Evolutionary conservation across 2,797 vertebrate genomes (phyloP).

Genomic region (Lerista edwardsae): DNA sequence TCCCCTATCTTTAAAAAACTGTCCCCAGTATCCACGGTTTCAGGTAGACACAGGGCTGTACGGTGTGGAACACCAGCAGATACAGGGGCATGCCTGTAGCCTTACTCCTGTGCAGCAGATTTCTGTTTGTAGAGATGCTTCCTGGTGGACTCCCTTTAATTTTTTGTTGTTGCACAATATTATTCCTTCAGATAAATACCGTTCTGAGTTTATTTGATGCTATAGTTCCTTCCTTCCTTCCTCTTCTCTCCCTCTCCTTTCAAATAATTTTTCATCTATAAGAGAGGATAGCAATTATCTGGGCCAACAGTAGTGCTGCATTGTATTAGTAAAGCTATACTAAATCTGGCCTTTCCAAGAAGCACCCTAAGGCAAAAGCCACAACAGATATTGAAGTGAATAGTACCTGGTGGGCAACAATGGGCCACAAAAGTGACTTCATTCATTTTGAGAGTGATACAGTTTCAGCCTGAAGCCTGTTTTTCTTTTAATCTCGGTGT

Average conservation of each 20-base stretch:
- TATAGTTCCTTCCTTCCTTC: neutral
- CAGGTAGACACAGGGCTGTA: too few species aligned
- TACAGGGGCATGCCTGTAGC: too few species aligned
- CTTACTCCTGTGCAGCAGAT: neutral
- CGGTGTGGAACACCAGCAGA: too few species aligned
- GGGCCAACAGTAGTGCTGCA: slow-evolving; percentile 1
- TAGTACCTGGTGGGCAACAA: slow-evolving; percentile 30
- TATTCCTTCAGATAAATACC: neutral
- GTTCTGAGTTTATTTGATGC: neutral
- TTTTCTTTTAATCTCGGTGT: slow-evolving; percentile 62
- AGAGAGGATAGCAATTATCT: slow-evolving; percentile 35
- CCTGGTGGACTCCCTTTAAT: neutral
- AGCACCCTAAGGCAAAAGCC: slow-evolving; percentile 32
- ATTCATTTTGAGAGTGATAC: slow-evolving; percentile 48
- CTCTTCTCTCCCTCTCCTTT: slow-evolving; percentile 6
- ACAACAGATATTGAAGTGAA: slow-evolving; percentile 46
- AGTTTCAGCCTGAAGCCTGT: slow-evolving; percentile 55
- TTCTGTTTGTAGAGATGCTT: neutral
- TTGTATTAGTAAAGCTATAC: slow-evolving; percentile 23
- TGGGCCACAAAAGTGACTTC: slow-evolving; percentile 47
- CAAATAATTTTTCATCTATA: slow-evolving; percentile 33
- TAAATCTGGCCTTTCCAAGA: slow-evolving; percentile 40
- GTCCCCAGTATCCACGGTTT: too few species aligned
- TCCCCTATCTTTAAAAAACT: too few species aligned
- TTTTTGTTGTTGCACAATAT: neutral